These are phyloP conservation scores for Drosophila antonietae DNA, from an alignment of 2,888 invertebrate genomes.

Conservation along the genomic window DNA sequence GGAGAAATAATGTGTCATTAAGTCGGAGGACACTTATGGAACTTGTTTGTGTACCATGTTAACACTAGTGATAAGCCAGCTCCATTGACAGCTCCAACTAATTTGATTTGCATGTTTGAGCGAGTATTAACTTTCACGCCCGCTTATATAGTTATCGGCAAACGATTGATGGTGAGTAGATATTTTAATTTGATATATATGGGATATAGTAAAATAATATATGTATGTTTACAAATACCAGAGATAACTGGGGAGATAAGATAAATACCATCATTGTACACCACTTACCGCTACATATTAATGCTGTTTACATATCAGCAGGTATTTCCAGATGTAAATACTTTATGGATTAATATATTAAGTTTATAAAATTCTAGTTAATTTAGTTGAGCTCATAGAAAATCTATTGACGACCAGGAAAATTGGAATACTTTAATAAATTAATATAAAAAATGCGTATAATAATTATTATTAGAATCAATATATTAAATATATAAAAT, in stretches of 20 bases:
- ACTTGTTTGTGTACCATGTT: background rate
- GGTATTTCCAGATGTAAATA: too few relatives aligned
- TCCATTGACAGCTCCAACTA: background rate
- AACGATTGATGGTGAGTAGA: background rate
- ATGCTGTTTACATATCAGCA: background rate
- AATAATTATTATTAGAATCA: too few relatives aligned
- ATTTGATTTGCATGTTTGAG: constrained; percentile 5
- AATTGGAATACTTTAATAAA: too few relatives aligned
- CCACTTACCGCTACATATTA: background rate
- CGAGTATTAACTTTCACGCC: background rate
- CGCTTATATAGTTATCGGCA: background rate
- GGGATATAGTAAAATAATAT: background rate
- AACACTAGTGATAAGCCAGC: background rate
- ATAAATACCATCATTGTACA: background rate
- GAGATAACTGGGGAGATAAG: background rate
- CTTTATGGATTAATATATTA: background rate
- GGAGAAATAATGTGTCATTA: background rate
- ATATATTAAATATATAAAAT: too few relatives aligned
- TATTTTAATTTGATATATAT: background rate
- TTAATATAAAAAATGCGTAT: too few relatives aligned
- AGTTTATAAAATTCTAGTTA: too few relatives aligned
- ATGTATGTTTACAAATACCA: background rate
- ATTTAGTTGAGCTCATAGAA: too few relatives aligned
- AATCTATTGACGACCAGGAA: too few relatives aligned
- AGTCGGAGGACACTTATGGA: background rate